These are phyloP conservation scores for Garrulus glandarius DNA, from an alignment of 2,797 vertebrate genomes.

Conservation along the genomic window DNA sequence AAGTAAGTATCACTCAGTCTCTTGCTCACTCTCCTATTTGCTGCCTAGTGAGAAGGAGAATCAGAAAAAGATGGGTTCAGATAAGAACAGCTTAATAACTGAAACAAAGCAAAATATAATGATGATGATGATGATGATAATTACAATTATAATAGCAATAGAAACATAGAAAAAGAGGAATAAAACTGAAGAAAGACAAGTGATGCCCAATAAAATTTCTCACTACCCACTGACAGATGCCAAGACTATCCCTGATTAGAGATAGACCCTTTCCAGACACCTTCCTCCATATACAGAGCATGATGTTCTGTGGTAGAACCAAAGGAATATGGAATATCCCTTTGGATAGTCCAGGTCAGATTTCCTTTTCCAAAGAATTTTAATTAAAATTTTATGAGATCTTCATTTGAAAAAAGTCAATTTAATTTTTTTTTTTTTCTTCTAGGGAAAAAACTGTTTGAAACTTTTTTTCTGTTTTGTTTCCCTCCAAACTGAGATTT, in stretches of 20 bases:
- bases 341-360: background rate
- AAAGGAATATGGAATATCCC: too few species aligned
- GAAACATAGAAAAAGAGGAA: background rate
- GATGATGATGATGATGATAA: too few species aligned
- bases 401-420: background rate
- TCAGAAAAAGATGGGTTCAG: background rate
- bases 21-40: background rate
- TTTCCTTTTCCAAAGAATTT: background rate
- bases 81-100: background rate
- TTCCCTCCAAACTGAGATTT: background rate
- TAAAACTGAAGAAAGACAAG: background rate
- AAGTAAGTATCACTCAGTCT: background rate
- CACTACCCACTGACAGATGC: background rate
- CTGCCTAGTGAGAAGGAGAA: background rate
- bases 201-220: rapidly evolving
- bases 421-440: too few species aligned
- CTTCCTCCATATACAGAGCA: background rate
- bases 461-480: background rate
- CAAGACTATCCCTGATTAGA: background rate
- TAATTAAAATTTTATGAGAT: background rate
- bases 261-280: background rate
- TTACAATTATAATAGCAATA: background rate
- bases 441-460: background rate
- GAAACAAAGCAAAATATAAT: background rate
- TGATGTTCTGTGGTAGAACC: too few species aligned